Evolutionary conservation across 2,888 invertebrate genomes (phyloP), one percentile per base, ranked within the genome.

Genomic region (Serrognathus titanus): DNA sequence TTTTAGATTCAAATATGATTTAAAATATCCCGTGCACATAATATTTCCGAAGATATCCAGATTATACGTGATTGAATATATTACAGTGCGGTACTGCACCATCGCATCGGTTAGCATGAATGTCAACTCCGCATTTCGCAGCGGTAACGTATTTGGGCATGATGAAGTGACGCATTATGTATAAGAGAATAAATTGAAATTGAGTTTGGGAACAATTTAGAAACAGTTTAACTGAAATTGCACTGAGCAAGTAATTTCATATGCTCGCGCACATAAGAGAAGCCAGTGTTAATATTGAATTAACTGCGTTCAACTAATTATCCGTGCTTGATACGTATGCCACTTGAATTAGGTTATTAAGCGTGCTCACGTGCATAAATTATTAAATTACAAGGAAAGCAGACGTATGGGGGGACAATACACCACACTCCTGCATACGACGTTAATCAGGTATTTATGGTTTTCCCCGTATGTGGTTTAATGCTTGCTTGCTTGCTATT

Each of bases 191-290:
- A 38, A 49, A 49, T 37, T 20, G 37, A 35, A 49, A 49, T 49
- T 38, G 49, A 49, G 49, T 49, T 49, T 49, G 35, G 49, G 37
- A 49, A 49, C 49, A 49, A 49, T 49, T 37, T 49, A 24, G 49
- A 49, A 49, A 49, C 49, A 38, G 37, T 49, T 49, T 49, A 49
- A 49, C 37, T 49, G 49, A 16, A 49, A 38, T 38, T 37, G 49
- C 38, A 49, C 20, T 38, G 38, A 36, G 38, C 49, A 38, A 38
- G 38, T 49, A 49, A 49, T 49, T 49, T 36, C 49, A 36, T 49
- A 36, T 16, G 49, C 49, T 11, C 37, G 16, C 38, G 49, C 36
- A 35, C 49, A 11, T 49, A 48, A 11, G 36, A 49, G 35, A 37
- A 12, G 49, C 35, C n/a, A 20, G 11, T 13, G 49, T 36, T 13